Base-by-base conservation (phyloP, 2,113 vertebrate species). In the Eleginops maclovinus region DNA sequence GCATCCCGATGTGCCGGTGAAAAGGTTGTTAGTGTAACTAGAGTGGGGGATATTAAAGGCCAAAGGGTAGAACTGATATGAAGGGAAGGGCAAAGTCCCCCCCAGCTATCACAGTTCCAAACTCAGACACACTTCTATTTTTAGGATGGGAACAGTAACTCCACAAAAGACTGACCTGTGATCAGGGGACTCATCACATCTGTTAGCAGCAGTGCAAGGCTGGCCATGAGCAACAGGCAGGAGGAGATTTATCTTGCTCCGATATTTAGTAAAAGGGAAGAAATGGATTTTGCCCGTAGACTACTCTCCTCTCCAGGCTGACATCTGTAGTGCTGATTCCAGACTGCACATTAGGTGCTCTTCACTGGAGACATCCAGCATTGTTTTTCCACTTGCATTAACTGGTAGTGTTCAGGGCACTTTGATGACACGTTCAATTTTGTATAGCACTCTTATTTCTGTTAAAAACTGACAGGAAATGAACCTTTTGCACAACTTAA, bases 21-120 rank as follows among this genome's bases (percentile, higher is more conserved):
- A 96, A 36, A 96, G 94, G 95, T 94, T 93, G 82, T 19, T 72
- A 66, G 81, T 96, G 96, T 96, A 97, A 97, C 87, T 79, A 77
- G 92, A 96, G 90, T 88, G 93, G 86, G 58, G 60, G 54, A 43
- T 85, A 75, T 73, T 88, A 95, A 96, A 97, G 95, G 96, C 93
- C 96, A 96, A 93, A 64, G 84, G 80, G 68, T 67, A 73, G 44
- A 47, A 55, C 75, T 64, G 63, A 46, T 53, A 68, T 17, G 40
- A 14, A 80, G 77, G 60, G 63, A 81, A 83, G 89, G 80, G 65
- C 81, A 75, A 31, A 81, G 58, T 36, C 61, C 19, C 26, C 56
- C 36, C 8, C 21, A 44, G 9, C 44, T 44, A 60, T 40, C 60
- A 49, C 63, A 76, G 13, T 19, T 44, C 24, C 36, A 12, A 54